Evolutionary conservation across 2,888 invertebrate species (phyloP), one percentile per base, ranked within the genome.

Genomic region (Neria commutata): DNA sequence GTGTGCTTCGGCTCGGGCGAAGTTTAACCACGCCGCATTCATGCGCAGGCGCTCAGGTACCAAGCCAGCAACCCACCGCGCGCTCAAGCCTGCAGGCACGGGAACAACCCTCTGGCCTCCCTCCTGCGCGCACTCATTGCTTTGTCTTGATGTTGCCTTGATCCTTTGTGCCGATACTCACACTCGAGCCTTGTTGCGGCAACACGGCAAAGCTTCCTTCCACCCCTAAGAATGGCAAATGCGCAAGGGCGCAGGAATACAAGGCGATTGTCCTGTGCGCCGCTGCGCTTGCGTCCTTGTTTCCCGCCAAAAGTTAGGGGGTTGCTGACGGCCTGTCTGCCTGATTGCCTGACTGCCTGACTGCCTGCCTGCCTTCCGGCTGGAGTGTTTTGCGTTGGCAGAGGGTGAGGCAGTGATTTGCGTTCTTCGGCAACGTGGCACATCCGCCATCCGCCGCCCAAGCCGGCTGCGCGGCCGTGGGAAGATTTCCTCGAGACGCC

Each of bases 401-500:
- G 68, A 68, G 67, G 67, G 65, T 64, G 68, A 68, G 61, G 67
- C 62, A 61, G 63, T 67, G 63, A 62, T 62, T 63, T 60, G 63
- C 62, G 55, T 66, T 63, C 61, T 61, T 14, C 4, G 4, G 37
- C 14, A n/a, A 4, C 37, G 6, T n/a, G 37, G 6, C 37, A n/a
- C 37, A 37, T 37, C 8, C 4, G n/a, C n/a, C n/a, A n/a, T n/a
- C n/a, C n/a, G n/a, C n/a, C n/a, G n/a, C n/a, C n/a, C n/a, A 14
- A 6, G 66, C 73, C 42, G 60, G 61, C 60, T 51, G 53, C 58
- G 58, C 61, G 58, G 77, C 74, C 74, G 74, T 75, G 74, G 74
- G 74, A 75, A 75, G 75, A 75, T 75, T 75, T 71, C 53, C 56
- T 42, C 14, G 42, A n/a, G 14, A n/a, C n/a, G n/a, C n/a, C n/a